These are phyloP conservation scores for Mesocentrotus franciscanus DNA, from an alignment of 53 echinoderm and acorn worm genomes.

Conservation along the genomic window DNA sequence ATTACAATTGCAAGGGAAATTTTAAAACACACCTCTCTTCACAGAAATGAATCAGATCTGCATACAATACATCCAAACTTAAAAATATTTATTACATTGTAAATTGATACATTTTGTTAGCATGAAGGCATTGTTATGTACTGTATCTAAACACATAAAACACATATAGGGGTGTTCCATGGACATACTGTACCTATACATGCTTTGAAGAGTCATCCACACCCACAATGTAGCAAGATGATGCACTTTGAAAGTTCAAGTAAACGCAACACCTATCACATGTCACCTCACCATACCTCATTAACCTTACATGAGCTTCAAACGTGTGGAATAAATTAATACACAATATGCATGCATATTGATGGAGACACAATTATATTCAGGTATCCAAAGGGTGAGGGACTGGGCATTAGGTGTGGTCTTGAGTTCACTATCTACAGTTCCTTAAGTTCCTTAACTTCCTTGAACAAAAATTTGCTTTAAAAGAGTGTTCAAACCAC, in stretches of 20 bases:
- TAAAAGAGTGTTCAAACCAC: too few relatives aligned
- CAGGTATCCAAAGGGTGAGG: too few relatives aligned
- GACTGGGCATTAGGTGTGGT: too few relatives aligned
- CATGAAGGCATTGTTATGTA: conserved; percentile 25
- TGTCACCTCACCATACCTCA: background rate
- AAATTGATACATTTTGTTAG: background rate
- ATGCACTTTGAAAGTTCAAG: conserved; percentile 49
- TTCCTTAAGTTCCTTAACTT: too few relatives aligned
- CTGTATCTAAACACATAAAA: too few relatives aligned
- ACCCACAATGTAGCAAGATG: conserved; percentile 23
- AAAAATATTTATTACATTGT: background rate
- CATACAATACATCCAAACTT: background rate
- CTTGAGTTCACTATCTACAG: too few relatives aligned
- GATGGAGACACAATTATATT: background rate
- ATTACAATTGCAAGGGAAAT: too few relatives aligned
- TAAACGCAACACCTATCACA: background rate
- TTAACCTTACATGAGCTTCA: conserved; percentile 42
- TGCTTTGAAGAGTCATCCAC: conserved; percentile 1
- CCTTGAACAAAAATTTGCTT: too few relatives aligned
- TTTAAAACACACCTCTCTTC: too few relatives aligned
- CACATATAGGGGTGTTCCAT: background rate
- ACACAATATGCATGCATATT: background rate
- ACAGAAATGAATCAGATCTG: too few relatives aligned
- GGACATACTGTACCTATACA: background rate
- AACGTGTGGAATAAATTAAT: background rate